phyloP scores from a whole-genome alignment of 2,113 vertebrate species.

The Garra rufa region DNA sequence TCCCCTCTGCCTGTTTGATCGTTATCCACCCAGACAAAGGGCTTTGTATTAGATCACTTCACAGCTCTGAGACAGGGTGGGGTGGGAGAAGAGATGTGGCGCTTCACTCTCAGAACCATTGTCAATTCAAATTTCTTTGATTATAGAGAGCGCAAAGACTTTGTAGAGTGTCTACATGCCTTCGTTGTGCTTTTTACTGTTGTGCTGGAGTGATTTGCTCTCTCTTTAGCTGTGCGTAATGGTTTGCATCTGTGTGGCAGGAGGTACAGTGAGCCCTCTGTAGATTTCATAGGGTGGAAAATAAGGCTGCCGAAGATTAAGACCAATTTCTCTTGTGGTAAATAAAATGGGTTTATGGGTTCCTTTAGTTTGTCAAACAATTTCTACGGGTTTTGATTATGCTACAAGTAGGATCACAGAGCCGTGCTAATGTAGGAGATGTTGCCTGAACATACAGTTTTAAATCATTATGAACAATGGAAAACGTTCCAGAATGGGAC shows the following conservation, averaged over 20 bases:
- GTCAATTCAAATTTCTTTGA: conserved; percentile 39
- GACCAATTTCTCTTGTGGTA: conserved; percentile 60
- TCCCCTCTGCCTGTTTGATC: conserved; percentile 39
- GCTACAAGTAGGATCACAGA: conserved; percentile 27
- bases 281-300: conserved; percentile 38
- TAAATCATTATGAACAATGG: conserved; percentile 25
- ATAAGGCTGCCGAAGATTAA: conserved; percentile 49
- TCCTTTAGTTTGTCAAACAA: conserved; percentile 51
- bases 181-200: conserved; percentile 51
- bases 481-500: not conserved
- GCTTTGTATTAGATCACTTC: conserved; percentile 34
- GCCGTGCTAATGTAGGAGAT: not conserved
- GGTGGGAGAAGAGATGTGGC: conserved; percentile 5
- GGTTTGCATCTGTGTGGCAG: conserved; percentile 58
- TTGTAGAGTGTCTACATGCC: conserved; percentile 42
- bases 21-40: conserved; percentile 25
- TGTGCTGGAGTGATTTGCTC: conserved; percentile 52
- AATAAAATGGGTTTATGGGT: conserved; percentile 60
- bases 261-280: conserved; percentile 31
- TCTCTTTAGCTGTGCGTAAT: conserved; percentile 52
- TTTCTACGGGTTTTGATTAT: conserved; percentile 42
- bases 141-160: conserved; percentile 29
- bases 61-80: conserved; percentile 29
- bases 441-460: conserved; percentile 24
- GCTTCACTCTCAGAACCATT: conserved; percentile 30